Evolutionary conservation across 2,888 invertebrate genomes (phyloP).

Genomic region (Cryptocephalus primarius): DNA sequence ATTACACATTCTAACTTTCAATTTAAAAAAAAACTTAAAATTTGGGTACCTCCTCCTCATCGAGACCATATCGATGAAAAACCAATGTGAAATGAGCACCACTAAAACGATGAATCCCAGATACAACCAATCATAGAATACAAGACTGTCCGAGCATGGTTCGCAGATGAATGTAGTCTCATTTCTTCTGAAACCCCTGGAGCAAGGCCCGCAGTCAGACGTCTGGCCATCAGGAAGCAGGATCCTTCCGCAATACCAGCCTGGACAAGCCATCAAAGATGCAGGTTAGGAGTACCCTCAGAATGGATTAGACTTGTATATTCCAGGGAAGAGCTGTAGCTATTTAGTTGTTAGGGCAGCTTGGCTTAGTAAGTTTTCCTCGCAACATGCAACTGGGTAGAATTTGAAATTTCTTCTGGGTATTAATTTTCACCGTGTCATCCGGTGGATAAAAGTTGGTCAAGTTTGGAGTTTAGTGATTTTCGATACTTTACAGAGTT

Average conservation of each 20-base stretch:
- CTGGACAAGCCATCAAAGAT: slow-evolving; percentile 51
- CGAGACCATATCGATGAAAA: slow-evolving; percentile 79
- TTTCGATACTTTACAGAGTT: background rate
- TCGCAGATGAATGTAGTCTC: slow-evolving; percentile 66
- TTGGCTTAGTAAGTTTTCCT: too few species aligned
- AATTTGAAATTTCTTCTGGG: too few species aligned
- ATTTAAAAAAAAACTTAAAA: too few species aligned
- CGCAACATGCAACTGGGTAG: too few species aligned
- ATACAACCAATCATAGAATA: slow-evolving; percentile 87
- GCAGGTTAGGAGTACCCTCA: background rate
- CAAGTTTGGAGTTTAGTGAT: background rate
- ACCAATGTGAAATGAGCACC: slow-evolving; percentile 82
- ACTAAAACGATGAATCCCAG: slow-evolving; percentile 88
- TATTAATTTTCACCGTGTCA: too few species aligned
- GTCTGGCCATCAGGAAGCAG: slow-evolving; percentile 56
- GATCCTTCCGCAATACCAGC: slow-evolving; percentile 72
- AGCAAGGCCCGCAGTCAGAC: slow-evolving; percentile 79
- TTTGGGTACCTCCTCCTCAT: slow-evolving; percentile 52
- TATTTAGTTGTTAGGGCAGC: too few species aligned
- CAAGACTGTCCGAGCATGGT: slow-evolving; percentile 62
- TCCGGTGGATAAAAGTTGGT: background rate
- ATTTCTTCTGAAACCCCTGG: slow-evolving; percentile 68
- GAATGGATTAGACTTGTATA: too few species aligned
- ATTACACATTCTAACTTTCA: too few species aligned
- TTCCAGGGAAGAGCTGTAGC: too few species aligned